Percentiles rank a stretch among this genome's conserved stretches.
phyloP scores from a whole-genome alignment of 2,888 invertebrate species.

The Hecatera dysodea region DNA sequence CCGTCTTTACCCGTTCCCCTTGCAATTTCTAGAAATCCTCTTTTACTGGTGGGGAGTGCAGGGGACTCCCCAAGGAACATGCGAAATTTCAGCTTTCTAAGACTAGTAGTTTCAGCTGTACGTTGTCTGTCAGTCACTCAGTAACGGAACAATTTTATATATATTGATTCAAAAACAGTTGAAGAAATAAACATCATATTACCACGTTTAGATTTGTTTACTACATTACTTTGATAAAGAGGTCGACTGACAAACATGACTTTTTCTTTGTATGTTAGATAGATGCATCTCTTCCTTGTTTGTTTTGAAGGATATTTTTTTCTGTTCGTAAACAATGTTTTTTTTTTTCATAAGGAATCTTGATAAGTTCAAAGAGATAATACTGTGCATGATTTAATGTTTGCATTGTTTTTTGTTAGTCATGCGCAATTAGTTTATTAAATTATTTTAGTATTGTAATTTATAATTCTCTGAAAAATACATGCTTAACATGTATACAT shows the following conservation, averaged over 20 bases:
- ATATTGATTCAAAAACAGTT: constrained; percentile 4
- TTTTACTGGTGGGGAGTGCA: too few relatives aligned
- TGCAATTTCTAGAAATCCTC: too few relatives aligned
- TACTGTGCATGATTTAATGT: not conserved
- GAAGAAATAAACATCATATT: constrained; percentile 36
- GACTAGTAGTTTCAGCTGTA: too few relatives aligned
- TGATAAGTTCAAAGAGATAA: not conserved
- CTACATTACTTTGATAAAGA: constrained; percentile 33
- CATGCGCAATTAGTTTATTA: not conserved
- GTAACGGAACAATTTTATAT: too few relatives aligned
- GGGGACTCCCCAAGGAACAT: too few relatives aligned
- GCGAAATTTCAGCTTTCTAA: too few relatives aligned
- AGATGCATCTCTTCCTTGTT: constrained; percentile 59
- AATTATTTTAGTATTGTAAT: not conserved
- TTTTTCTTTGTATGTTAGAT: constrained; percentile 33
- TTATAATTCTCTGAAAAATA: too few relatives aligned
- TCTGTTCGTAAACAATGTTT: constrained; percentile 12
- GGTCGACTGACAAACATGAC: constrained; percentile 38
- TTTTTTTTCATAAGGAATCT: constrained; percentile 20
- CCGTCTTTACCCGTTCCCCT: too few relatives aligned
- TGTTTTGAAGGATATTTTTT: constrained; percentile 33
- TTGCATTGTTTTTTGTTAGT: not conserved
- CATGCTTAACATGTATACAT: too few relatives aligned
- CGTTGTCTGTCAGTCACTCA: too few relatives aligned
- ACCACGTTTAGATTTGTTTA: constrained; percentile 43